Evolutionary conservation across 1,140 invertebrate species (phyloP), one percentile per base, ranked within the genome.

Genomic region (Caerostris darwini): DNA sequence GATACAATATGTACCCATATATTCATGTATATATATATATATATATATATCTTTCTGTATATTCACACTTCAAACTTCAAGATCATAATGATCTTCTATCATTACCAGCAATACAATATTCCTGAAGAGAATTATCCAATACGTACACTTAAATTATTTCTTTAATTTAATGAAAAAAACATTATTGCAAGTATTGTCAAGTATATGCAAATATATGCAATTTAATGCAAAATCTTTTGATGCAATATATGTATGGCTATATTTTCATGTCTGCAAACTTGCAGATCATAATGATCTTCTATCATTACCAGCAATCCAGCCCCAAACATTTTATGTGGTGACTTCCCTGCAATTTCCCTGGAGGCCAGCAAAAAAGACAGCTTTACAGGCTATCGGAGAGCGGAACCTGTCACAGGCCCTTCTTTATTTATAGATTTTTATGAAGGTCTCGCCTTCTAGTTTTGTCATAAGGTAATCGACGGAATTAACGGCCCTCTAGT

Each of bases 371-470:
- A 57, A 85, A 93, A 87, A 87, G 92, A 57, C 67, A 87, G 82
- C 64, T 93, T 93, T 93, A 87, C 92, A 87, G 64, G 59, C 83
- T 92, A 92, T 92, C 71, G 77, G 83, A 83, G 90, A 87, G 58
- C 82, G 58, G 14, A 93, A 57, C 67, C 82, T 56, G 82, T 86
- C 92, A 87, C n/a, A 10, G 67, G 53, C 64, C 58, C 53, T 19
- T 69, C 81, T 93, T 34, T 93, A 93, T 93, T 93, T 93, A 93
- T 93, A 87, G 92, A 77, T 83, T 93, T 93, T 93, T 87, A 93
- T 93, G 92, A 93, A 53, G 61, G 64, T 54, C 50, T 67, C 69
- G 59, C 82, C 59, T 58, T 61, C 83, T 54, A 71, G 34, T 87
- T 93, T 93, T 85, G 92, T 59, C 67, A 81, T 14, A 53, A 61